A percentile compares a stretch with the other conserved stretches of the same genome.
Conservation (phyloP, 1,140 invertebrate species). For the Diachasmimorpha longicaudata region DNA sequence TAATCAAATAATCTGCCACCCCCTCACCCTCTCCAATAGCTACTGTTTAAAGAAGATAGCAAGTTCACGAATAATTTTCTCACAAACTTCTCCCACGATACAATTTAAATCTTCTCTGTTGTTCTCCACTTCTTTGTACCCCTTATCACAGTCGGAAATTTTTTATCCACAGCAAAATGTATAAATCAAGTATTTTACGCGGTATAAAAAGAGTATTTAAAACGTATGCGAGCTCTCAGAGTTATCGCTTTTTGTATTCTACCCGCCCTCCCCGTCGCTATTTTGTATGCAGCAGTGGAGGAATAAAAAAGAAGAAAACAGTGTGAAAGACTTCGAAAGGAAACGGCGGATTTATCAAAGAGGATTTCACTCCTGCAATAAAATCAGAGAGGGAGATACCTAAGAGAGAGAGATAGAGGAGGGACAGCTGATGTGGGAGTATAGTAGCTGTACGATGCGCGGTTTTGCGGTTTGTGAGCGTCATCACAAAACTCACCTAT, state of each 20-base stretch:
- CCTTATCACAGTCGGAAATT: not conserved
- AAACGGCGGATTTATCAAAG: conserved; percentile 13
- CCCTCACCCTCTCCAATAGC: not conserved
- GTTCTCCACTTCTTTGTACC: not conserved
- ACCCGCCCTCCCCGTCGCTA: not conserved
- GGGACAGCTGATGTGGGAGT: too few relatives aligned
- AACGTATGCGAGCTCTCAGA: not conserved
- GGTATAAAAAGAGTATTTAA: not conserved
- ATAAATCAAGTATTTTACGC: not conserved
- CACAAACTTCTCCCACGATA: not conserved
- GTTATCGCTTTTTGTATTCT: not conserved
- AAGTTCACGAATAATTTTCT: not conserved
- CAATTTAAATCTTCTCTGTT: not conserved
- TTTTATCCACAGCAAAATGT: not conserved
- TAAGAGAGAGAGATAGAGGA: not conserved
- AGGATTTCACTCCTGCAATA: conserved; percentile 12
- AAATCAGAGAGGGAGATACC: not conserved
- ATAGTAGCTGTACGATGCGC: conserved; percentile 6
- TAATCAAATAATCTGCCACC: not conserved
- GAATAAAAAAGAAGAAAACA: not conserved
- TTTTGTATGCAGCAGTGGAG: not conserved
- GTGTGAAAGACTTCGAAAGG: not conserved
- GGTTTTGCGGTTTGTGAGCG: conserved; percentile 19
- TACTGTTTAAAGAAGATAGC: not conserved
- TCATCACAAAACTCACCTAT: conserved; percentile 12